A percentile compares a stretch with the other conserved stretches of the same genome.
Evolutionary conservation across 1,140 invertebrate species (phyloP).

Genomic region (Elysia chlorotica): DNA sequence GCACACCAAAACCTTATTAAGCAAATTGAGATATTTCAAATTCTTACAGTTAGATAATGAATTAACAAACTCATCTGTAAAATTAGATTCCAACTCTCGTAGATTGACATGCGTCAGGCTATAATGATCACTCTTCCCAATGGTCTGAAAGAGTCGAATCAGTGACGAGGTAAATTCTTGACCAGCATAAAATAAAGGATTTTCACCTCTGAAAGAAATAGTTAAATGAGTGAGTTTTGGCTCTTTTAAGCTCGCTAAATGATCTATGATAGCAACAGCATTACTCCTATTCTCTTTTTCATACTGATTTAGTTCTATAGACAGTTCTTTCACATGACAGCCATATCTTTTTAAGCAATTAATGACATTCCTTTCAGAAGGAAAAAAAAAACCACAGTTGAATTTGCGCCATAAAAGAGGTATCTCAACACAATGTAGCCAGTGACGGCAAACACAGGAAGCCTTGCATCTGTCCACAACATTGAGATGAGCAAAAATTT

Average conservation of each 20-base stretch:
- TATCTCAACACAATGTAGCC: conserved; percentile 3
- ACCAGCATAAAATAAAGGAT: conserved; percentile 48
- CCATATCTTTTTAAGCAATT: conserved; percentile 16
- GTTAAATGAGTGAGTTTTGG: conserved; percentile 27
- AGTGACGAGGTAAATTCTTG: conserved; percentile 36
- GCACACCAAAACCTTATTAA: conserved; percentile 46
- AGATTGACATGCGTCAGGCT: conserved; percentile 39
- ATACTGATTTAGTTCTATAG: conserved; percentile 22
- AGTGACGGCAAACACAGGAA: neutral
- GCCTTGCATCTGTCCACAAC: neutral
- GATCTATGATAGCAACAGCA: conserved; percentile 28
- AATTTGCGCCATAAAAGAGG: conserved; percentile 7
- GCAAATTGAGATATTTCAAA: conserved; percentile 47
- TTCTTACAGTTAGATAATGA: conserved; percentile 42
- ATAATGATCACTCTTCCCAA: neutral
- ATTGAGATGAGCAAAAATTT: neutral
- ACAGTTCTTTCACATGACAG: conserved; percentile 20
- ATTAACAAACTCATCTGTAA: conserved; percentile 42
- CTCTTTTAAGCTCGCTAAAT: conserved; percentile 22
- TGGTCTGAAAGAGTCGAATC: conserved; percentile 26
- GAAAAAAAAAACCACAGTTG: conserved; percentile 4
- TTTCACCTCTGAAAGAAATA: conserved; percentile 37
- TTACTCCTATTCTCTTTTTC: conserved; percentile 26
- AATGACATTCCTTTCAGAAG: neutral
- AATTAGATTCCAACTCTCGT: conserved; percentile 37